Conservation (phyloP, 92 coral and sea anemone species). For the Palythoa heliodiscus region DNA sequence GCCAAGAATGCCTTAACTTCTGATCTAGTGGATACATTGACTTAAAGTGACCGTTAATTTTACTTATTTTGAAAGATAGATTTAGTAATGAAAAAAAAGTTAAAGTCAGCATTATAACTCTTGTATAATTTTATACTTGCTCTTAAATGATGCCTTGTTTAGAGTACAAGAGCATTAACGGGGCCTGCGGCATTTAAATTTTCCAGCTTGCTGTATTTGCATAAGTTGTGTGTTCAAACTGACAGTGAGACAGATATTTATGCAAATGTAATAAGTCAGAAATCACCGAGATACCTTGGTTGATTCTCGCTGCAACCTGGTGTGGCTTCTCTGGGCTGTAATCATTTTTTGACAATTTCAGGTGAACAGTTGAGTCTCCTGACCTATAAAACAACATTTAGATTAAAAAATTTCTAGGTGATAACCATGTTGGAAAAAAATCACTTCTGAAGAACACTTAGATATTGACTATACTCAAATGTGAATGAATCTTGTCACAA, state of each 20-base stretch:
- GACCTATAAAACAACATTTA: conserved; percentile 53
- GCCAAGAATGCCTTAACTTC: too few relatives aligned
- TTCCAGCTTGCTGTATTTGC: neutral
- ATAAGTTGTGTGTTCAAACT: neutral
- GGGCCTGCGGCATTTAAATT: neutral
- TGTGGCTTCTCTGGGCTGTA: conserved; percentile 79
- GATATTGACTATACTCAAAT: too few relatives aligned
- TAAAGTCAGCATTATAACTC: too few relatives aligned
- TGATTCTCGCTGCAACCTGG: conserved; percentile 83
- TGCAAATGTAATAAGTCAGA: conserved; percentile 6
- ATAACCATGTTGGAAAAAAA: neutral
- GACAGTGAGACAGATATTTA: neutral
- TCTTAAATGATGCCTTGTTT: neutral
- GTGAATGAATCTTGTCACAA: neutral
- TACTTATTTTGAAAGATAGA: too few relatives aligned
- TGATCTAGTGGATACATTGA: too few relatives aligned
- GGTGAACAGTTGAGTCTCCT: conserved; percentile 66
- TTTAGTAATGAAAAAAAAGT: too few relatives aligned
- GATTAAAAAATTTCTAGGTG: neutral
- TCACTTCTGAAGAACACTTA: neutral
- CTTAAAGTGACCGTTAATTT: too few relatives aligned
- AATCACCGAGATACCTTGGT: conserved; percentile 65
- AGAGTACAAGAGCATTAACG: neutral
- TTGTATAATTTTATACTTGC: too few relatives aligned
- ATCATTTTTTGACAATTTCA: conserved; percentile 65